Evolutionary conservation across 64 coral and sea anemone genomes (phyloP).

Genomic region (Dendronephthya gigantea): DNA sequence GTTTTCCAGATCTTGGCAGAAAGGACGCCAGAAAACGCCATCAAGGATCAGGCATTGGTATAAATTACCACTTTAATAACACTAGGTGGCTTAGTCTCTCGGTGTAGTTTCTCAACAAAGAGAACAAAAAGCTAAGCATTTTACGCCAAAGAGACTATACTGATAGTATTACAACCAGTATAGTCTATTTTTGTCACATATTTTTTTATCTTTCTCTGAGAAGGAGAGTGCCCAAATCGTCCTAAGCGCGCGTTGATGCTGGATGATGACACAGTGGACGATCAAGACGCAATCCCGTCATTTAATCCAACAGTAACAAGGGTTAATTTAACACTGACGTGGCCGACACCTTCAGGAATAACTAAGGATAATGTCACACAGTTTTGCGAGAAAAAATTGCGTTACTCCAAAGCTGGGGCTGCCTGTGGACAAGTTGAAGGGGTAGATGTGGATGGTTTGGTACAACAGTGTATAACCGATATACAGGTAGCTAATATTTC

Average conservation of each 20-base stretch:
- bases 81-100: no score
- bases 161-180: no score
- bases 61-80: no score
- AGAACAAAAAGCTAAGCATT: no score
- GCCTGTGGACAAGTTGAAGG: background rate
- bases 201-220: background rate
- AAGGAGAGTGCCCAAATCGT: background rate
- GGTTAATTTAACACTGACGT: background rate
- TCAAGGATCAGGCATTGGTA: no score
- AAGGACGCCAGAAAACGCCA: no score
- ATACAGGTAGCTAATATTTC: background rate
- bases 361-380: background rate
- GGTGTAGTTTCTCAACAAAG: no score
- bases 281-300: background rate
- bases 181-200: no score
- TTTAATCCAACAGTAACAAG: background rate
- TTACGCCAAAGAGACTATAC: no score
- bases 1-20: no score
- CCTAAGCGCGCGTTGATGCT: background rate
- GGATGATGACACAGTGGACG: background rate
- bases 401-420: background rate
- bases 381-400: background rate
- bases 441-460: background rate
- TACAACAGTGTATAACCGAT: background rate
- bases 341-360: background rate